Evolutionary conservation across 2,888 invertebrate species (phyloP), one percentile per base, ranked within the genome.

Genomic region (Cryptocephalus primarius): DNA sequence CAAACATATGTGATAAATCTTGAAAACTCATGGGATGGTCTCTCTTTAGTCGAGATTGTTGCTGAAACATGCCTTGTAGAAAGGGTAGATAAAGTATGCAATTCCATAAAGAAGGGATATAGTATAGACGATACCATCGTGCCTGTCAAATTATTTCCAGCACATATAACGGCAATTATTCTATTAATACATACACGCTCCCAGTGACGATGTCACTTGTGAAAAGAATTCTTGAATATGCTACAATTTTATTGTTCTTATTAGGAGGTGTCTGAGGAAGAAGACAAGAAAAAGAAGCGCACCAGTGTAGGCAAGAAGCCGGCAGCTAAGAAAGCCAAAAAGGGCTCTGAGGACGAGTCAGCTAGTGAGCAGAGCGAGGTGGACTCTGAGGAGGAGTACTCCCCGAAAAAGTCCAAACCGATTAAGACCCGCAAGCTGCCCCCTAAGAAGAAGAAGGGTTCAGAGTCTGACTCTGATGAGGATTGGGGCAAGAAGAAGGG

Each of bases 391-490:
- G 79, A 79, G 53, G 78, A 79, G 51, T 79, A 79, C 59, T 76
- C 75, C 42, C 78, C 78, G 10, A 78, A 78, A 59, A 71, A 74
- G 39, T 69, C 74, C 40, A 70, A 72, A 43, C 71, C 75, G 36
- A 71, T 74, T 47, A 79, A 79, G 60, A 66, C 69, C 3, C 64
- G 70, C 43, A 78, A 80, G 55, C 71, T 72, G 10, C 68, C 70
- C 46, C 71, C 71, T 59, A 80, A 75, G 71, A 82, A 78, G 73
- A 82, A 79, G 74, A 79, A 78, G 71, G 80, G 78, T 1, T 79
- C 80, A 4, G 81, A 80, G 51, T 78, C 77, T 31, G 83, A 82
- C 55, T 80, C 79, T 14, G 83, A 83, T 61, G 80, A 79, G 56
- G 81, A 83, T 56, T 79, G 83, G 81, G 76, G 73, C 14, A 81